Conservation (phyloP, 2,888 invertebrate species). For the Drosophila anomalata region DNA sequence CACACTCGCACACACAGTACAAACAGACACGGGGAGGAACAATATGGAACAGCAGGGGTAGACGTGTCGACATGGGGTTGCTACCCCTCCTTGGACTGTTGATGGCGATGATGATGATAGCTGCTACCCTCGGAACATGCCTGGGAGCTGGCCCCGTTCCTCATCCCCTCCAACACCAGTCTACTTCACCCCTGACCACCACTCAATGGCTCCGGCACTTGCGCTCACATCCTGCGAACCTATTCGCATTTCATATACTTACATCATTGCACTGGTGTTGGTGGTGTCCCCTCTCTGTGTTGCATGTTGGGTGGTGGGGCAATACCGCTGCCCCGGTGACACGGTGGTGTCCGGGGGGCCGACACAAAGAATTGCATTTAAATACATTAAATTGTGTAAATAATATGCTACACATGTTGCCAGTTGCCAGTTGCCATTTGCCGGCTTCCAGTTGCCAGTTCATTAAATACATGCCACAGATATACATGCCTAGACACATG, state of each 20-base stretch:
- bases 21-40: constrained; percentile 24
- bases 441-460: constrained; percentile 61
- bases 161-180: constrained; percentile 1
- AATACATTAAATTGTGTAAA: constrained; percentile 80
- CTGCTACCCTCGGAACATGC: constrained; percentile 23
- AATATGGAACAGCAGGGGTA: constrained; percentile 42
- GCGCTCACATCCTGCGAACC: constrained; percentile 79
- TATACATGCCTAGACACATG: constrained; percentile 66
- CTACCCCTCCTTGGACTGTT: constrained; percentile 25
- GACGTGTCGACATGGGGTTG: constrained; percentile 40
- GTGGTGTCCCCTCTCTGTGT: constrained; percentile 51
- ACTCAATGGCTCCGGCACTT: constrained; percentile 70
- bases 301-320: constrained; percentile 16
- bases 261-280: constrained; percentile 79
- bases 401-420: constrained; percentile 80
- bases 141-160: background rate
- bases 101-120: constrained; percentile 42
- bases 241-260: constrained; percentile 83
- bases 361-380: constrained; percentile 74
- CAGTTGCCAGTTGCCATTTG: constrained; percentile 69
- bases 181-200: constrained; percentile 19
- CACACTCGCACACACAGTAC: constrained; percentile 33
- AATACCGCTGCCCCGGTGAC: constrained; percentile 8
- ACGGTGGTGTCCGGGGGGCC: constrained; percentile 4
- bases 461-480: constrained; percentile 79